These are phyloP conservation scores for Heliocidaris erythrogramma DNA, from an alignment of 35 echinoderm and acorn worm genomes.

Conservation along the genomic window DNA sequence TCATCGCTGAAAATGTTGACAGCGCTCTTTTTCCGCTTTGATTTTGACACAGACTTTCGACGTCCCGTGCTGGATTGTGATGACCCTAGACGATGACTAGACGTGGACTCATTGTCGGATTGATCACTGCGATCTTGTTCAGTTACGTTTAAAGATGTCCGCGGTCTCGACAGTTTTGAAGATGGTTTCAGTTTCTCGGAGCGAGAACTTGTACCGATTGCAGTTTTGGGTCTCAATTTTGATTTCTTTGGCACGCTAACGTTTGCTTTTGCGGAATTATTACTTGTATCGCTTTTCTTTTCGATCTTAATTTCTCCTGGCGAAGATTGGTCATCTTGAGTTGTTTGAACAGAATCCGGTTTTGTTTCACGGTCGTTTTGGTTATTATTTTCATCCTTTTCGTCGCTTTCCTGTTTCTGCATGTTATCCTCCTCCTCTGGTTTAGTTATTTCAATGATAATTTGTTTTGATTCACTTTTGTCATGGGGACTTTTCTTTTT, in stretches of 20 bases:
- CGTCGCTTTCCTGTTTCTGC: background rate
- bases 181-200: background rate
- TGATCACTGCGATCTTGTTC: background rate
- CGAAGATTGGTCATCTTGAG: background rate
- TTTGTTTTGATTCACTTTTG: background rate
- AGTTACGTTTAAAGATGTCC: background rate
- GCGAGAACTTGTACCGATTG: background rate
- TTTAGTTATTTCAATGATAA: slow-evolving; percentile 33
- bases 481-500: background rate
- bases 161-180: background rate
- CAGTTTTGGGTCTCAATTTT: slow-evolving; percentile 31
- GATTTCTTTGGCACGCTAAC: slow-evolving; percentile 19
- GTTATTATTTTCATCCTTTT: background rate
- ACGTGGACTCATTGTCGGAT: background rate
- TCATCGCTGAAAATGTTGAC: slow-evolving; percentile 79
- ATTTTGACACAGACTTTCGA: background rate
- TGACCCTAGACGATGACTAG: background rate
- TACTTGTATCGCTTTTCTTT: background rate
- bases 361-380: background rate
- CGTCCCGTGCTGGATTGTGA: background rate
- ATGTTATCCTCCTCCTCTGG: background rate
- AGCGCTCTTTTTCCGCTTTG: slow-evolving; percentile 37
- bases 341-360: background rate
- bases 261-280: background rate
- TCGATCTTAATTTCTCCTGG: background rate